Percentiles rank a stretch among this genome's conserved stretches.
Evolutionary conservation across 2,113 vertebrate genomes (phyloP).

Genomic region (Meriones unguiculatus): DNA sequence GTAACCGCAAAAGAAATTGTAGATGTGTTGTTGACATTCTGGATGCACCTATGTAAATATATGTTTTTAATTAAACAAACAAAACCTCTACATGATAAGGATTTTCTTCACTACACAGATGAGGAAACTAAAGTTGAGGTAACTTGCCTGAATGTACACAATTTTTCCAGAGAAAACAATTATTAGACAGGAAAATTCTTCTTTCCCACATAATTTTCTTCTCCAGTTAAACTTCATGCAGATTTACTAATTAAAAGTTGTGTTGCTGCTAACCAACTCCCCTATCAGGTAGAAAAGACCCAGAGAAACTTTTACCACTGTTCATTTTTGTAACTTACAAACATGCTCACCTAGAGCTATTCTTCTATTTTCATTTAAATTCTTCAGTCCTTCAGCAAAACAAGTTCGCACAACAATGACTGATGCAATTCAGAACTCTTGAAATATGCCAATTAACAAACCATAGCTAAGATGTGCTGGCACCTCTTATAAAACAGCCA

Average conservation of each 20-base stretch:
- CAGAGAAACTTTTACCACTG: neutral
- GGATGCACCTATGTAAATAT: neutral
- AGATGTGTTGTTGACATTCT: neutral
- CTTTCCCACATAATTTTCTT: neutral
- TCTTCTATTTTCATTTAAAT: constrained; percentile 52
- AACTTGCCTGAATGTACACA: constrained; percentile 17
- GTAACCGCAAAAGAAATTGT: neutral
- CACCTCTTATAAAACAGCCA: neutral
- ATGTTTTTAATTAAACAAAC: constrained; percentile 21
- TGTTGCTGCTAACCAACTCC: neutral
- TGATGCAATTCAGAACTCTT: constrained; percentile 30
- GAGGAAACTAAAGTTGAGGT: constrained; percentile 12
- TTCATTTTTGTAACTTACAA: constrained; percentile 40
- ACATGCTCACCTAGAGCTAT: constrained; percentile 9
- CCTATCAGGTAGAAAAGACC: constrained; percentile 1
- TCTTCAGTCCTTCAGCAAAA: neutral
- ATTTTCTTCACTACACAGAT: constrained; percentile 15
- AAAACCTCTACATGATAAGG: neutral
- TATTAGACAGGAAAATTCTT: constrained; percentile 1
- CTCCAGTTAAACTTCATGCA: neutral
- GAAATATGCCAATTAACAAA: constrained; percentile 43
- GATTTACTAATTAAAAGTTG: constrained; percentile 20
- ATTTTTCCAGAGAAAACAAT: constrained; percentile 11
- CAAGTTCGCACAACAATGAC: constrained; percentile 6
- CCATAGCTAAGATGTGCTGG: neutral